These are phyloP conservation scores for Malthinus seriepunctatus DNA, from an alignment of 2,888 invertebrate genomes.

Conservation along the genomic window DNA sequence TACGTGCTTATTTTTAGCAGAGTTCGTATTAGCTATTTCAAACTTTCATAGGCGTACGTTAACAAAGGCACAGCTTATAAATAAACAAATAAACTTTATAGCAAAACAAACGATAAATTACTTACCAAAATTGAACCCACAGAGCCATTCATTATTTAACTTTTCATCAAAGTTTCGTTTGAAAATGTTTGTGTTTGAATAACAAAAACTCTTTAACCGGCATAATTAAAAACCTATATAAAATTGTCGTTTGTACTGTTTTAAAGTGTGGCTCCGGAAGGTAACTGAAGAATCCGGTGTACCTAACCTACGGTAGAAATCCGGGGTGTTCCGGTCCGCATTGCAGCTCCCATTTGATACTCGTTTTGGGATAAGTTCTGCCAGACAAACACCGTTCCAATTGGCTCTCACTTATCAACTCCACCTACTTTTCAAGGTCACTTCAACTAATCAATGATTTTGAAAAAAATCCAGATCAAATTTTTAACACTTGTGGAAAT, in stretches of 20 bases:
- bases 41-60: constrained; percentile 28
- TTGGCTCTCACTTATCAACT: constrained; percentile 32
- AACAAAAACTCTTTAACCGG: background rate
- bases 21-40: constrained; percentile 50
- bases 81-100: constrained; percentile 12
- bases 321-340: constrained; percentile 42
- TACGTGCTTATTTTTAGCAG: constrained; percentile 50
- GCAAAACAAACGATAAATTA: constrained; percentile 9
- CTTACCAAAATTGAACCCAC: constrained; percentile 34
- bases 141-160: constrained; percentile 29
- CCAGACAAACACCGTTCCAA: constrained; percentile 29
- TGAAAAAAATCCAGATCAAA: constrained; percentile 7
- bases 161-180: constrained; percentile 3
- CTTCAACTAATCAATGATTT: constrained; percentile 36
- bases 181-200: background rate
- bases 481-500: background rate
- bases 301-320: constrained; percentile 37
- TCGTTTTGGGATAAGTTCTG: constrained; percentile 34
- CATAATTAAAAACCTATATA: background rate
- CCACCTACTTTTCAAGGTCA: constrained; percentile 31
- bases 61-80: constrained; percentile 21
- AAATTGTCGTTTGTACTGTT: constrained; percentile 1
- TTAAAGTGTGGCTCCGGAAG: constrained; percentile 29
- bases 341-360: constrained; percentile 45
- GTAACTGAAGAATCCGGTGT: constrained; percentile 32